Evolutionary conservation across 2,797 vertebrate species (phyloP), one percentile per base, ranked within the genome.

Genomic region (Emys orbicularis): DNA sequence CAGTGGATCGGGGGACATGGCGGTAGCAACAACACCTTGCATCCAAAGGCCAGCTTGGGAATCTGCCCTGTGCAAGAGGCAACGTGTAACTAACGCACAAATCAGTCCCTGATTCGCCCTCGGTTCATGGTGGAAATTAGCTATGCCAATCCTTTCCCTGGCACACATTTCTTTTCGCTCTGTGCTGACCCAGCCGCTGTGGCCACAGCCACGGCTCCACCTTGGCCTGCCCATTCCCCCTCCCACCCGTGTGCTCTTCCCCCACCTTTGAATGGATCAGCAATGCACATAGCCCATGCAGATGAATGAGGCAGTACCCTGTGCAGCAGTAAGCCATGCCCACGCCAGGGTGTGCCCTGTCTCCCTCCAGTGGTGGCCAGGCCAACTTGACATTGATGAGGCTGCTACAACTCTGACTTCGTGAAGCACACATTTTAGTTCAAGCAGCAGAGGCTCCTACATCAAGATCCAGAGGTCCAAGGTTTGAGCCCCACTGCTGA

Each of bases 211-310:
- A 68, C 12, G 8, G 44, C 37, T 57, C 41, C 1, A 1, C 49
- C n/a, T 83, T 84, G 54, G 27, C 53, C 61, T 12, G 9, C 5
- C 44, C 77, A 80, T 25, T 41, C 8, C 34, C 15, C 34, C 31
- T 19, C 61, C 61, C 16, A 65, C 34, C 37, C 3, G 83, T 31
- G 56, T 0, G 0, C 27, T 61, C 57, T 79, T 90, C 65, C 77
- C 82, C 0, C n/a, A 5, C 0, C 0, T 21, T 59, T 4, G 72
- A 25, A 23, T 77, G 61, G 21, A 1, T 0, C 0, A 29, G 44
- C 25, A 8, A 12, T n/a, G 12, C 44, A 61, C 21, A 18, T 72
- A 56, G 54, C 2, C 23, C 47, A 76, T 13, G 50, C 1, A 4
- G 79, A 79, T n/a, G 27, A 21, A 90, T 25, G 31, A 49, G 53